Base-by-base conservation (phyloP, 2,113 vertebrate genomes). In the Zootoca vivipara region DNA sequence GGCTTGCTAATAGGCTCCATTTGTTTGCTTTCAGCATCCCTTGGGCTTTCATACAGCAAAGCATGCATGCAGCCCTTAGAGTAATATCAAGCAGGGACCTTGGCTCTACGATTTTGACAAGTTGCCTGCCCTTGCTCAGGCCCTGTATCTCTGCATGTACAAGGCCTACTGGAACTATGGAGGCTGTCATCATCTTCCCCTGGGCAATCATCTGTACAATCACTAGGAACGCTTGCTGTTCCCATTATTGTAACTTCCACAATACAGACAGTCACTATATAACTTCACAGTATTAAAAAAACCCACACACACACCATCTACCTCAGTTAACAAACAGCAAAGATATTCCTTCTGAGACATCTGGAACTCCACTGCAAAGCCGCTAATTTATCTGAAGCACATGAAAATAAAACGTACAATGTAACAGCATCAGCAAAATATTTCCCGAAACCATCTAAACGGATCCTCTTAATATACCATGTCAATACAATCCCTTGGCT, bases 91-190 rank as follows among this genome's bases (percentile, higher is more conserved):
- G 79, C 16, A 16, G 64, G 90, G 64, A 86, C 58, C 82, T 85
- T 69, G 18, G 62, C 82, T 88, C 69, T 26, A 87, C 79, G 73
- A 75, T 90, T 94, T 89, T 94, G 89, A 93, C 93, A 95, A 85
- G 88, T 58, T 87, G 85, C 33, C 89, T 90, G 83, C 85, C 85
- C 88, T 93, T 70, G 74, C 85, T 88, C 89, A 91, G 93, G 78
- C 72, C 84, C 78, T 92, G 10, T 87, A 58, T 91, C 83, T 92
- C 88, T 88, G 74, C 83, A 93, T 91, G 91, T 85, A 83, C 87
- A 89, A 58, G 87, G 62, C 70, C 93, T 92, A 46, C 0, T 85
- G 89, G 92, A 93, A 94, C 88, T 85, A 85, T 38, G 72, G 89
- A 88, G 85, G 56, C 81, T 93, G 92, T 80, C 65, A 35, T 90